These are phyloP conservation scores for Onthophagus taurus DNA, from an alignment of 1,140 invertebrate genomes.

Conservation along the genomic window DNA sequence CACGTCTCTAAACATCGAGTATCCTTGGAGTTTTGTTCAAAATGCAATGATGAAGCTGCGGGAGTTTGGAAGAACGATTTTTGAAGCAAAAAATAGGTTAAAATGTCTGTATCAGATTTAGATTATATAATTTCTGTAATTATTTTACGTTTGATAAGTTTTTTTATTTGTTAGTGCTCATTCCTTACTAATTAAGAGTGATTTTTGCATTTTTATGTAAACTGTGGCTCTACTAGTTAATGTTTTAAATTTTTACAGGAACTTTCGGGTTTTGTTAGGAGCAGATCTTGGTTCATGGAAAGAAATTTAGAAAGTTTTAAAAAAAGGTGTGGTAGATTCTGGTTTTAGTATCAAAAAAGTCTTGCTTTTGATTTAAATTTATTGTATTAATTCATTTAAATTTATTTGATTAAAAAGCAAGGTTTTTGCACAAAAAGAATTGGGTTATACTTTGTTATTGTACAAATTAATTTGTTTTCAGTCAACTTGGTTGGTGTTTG, in stretches of 20 bases:
- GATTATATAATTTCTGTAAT: constrained; percentile 7
- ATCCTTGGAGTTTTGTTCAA: constrained; percentile 45
- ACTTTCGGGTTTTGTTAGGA: constrained; percentile 1
- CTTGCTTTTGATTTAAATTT: not conserved
- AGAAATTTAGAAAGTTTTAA: not conserved
- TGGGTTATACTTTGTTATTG: constrained; percentile 14
- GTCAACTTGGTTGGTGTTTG: constrained; percentile 13
- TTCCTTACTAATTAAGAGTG: constrained; percentile 15
- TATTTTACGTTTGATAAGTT: constrained; percentile 6
- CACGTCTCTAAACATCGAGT: constrained; percentile 44
- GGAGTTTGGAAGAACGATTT: constrained; percentile 19
- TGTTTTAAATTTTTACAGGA: constrained; percentile 12
- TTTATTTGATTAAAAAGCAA: constrained; percentile 3
- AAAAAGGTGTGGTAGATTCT: constrained; percentile 15
- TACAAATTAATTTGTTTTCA: constrained; percentile 19
- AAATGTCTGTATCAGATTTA: constrained; percentile 17
- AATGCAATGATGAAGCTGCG: constrained; percentile 36
- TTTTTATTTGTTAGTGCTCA: constrained; percentile 9
- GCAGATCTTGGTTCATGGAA: constrained; percentile 6
- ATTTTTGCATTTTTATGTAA: not conserved
- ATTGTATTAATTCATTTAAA: not conserved
- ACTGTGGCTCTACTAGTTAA: constrained; percentile 4
- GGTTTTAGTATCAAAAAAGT: constrained; percentile 11
- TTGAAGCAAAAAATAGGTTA: constrained; percentile 2
- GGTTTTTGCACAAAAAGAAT: not conserved